Evolutionary conservation across 1,140 invertebrate genomes (phyloP), one percentile per base, ranked within the genome.

Genomic region (Thereuonema tuberculata): DNA sequence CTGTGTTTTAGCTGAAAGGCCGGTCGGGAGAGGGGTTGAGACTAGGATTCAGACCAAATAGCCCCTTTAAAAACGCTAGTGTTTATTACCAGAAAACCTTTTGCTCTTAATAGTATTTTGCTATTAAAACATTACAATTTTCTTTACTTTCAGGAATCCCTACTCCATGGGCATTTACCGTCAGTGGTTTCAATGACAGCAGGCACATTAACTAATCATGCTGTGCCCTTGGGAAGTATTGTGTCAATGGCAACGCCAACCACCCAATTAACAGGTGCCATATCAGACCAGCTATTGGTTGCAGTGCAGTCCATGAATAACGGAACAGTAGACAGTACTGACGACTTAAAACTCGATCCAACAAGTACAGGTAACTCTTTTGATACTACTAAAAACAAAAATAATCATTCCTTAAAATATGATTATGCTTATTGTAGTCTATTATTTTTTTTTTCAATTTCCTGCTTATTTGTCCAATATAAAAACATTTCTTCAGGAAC

Each of bases 261-360:
- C 5, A 28, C 53, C 2, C 53, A 55, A 29, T 23, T 55, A 5
- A 14, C 53, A 17, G 53, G 53, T 12, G 23, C 24, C 27, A 12
- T 55, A 21, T 25, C 25, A 29, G 53, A 55, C 12, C 53, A 55
- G 27, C 21, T 55, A 14, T 21, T 55, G 2, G 53, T 55, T 27
- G 21, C 48, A 12, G 53, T 55, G 14, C 53, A 55, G 21, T 29
- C 24, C 3, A 27, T 55, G 53, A 23, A 14, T 26, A 55, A 55
- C 27, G 53, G 53, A 26, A 26, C 24, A 29, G 28, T 55, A 5
- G 53, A 55, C 9, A 21, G 53, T 9, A 9, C 24, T 9, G 53
- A 55, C 3, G 53, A 55, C 5, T 29, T 55, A 21, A 55, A 55
- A 28, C 27, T 55, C 9, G 53, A 55, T 55, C 27, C 53, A 3